Evolutionary conservation across 1,140 invertebrate genomes (phyloP).

Genomic region (Planococcus citri): DNA sequence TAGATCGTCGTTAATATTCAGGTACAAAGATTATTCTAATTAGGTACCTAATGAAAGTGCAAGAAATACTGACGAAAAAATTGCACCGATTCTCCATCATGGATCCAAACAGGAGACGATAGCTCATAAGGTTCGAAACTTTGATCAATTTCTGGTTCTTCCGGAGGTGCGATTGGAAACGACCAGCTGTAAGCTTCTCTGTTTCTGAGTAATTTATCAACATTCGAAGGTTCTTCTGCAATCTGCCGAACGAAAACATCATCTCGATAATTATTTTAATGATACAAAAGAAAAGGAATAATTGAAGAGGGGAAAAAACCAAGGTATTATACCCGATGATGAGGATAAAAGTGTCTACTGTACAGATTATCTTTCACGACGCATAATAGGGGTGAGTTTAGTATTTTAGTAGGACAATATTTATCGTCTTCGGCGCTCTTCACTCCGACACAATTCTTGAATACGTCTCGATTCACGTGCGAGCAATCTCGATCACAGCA

Average conservation of each 20-base stretch:
- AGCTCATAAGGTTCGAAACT: not conserved
- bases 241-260: not conserved
- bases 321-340: not conserved
- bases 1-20: not conserved
- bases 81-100: not conserved
- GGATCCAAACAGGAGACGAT: not conserved
- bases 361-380: constrained; percentile 1
- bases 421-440: not conserved
- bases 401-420: constrained; percentile 3
- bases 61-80: not conserved
- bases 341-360: constrained; percentile 5
- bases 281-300: not conserved
- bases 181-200: not conserved
- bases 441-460: not conserved
- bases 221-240: not conserved
- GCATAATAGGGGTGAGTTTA: constrained; percentile 3
- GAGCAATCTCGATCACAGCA: constrained; percentile 60
- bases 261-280: not conserved
- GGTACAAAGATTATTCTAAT: not conserved
- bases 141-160: not conserved
- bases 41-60: no score
- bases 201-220: constrained; percentile 3
- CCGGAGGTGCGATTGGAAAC: not conserved
- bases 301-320: not conserved
- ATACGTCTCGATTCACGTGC: constrained; percentile 23